Conservation (phyloP, 2,888 invertebrate genomes). For the Phanerotoma sp. region DNA sequence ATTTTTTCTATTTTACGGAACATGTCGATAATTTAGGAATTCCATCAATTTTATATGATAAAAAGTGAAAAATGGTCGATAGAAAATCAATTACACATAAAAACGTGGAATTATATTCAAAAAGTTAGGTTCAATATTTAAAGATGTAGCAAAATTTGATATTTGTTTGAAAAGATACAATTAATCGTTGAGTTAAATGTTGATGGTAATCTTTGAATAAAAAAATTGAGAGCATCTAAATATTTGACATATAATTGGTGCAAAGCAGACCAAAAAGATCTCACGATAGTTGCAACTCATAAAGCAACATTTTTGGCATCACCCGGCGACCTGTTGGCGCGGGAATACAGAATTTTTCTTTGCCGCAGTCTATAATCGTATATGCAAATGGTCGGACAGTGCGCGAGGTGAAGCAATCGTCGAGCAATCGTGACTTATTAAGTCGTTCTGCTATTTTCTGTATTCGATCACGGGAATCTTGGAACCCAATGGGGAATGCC, state of each 20-base stretch:
- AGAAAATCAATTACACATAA: too few species aligned
- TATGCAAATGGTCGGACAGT: constrained; percentile 55
- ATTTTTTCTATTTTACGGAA: too few species aligned
- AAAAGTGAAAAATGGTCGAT: too few species aligned
- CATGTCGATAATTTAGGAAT: too few species aligned
- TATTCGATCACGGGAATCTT: constrained; percentile 46
- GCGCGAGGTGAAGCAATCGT: constrained; percentile 53
- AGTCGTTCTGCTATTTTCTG: constrained; percentile 55
- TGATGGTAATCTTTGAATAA: background rate
- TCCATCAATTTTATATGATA: too few species aligned
- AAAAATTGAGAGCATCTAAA: background rate
- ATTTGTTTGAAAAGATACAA: too few species aligned
- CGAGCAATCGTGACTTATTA: constrained; percentile 54
- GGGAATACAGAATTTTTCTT: constrained; percentile 42
- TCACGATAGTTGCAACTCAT: constrained; percentile 17
- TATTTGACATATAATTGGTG: background rate
- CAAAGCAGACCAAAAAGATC: background rate
- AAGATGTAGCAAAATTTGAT: too few species aligned
- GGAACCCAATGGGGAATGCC: constrained; percentile 7
- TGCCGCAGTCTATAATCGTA: constrained; percentile 54
- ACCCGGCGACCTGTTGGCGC: constrained; percentile 41
- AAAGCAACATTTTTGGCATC: constrained; percentile 36
- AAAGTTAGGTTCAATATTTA: too few species aligned
- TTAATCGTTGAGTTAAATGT: background rate
- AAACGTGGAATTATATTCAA: too few species aligned